Evolutionary conservation across 1,140 invertebrate species (phyloP), one percentile per base, ranked within the genome.

Genomic region (Cydia amplana): DNA sequence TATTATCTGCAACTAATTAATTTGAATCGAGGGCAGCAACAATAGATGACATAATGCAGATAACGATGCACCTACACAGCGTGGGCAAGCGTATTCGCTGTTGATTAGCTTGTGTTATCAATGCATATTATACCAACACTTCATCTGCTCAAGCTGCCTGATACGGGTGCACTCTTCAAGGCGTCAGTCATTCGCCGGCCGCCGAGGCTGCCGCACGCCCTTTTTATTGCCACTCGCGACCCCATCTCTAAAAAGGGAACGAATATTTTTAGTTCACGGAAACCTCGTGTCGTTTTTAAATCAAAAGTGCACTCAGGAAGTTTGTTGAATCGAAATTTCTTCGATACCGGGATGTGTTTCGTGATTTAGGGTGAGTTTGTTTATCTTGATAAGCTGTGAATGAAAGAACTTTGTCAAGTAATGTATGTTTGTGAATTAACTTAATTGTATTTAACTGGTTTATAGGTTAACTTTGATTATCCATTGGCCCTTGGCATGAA

Each of bases 321-420:
- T 87, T 82, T 80, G 51, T 74, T 78, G 63, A 78, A 79, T 82
- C 77, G 82, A 83, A 81, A 81, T 81, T 84, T 82, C 78, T 77
- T 83, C 78, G 74, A 80, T 81, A 72, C 79, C 70, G 82, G 81
- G 77, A 82, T 78, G 80, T 89, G 85, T 83, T 85, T 86, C 84
- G 80, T 80, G 77, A 79, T 80, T 83, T 87, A 82, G 85, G 87
- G 88, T 88, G 74, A 88, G 83, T 86, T 85, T 89, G 87, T 90
- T 88, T 86, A 84, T 85, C 72, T 79, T 78, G 80, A 86, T 88
- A 85, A 88, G 86, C 86, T 87, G 86, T 84, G 72, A 79, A 78
- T 77, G 60, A 78, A 75, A 74, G 18, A 32, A 73, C 72, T 78
- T 67, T 25, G 16, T 7, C 5, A 3, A 36, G 6, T 67, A 55